These are phyloP conservation scores for Microplitis manilae DNA, from an alignment of 2,888 invertebrate genomes.

Conservation along the genomic window DNA sequence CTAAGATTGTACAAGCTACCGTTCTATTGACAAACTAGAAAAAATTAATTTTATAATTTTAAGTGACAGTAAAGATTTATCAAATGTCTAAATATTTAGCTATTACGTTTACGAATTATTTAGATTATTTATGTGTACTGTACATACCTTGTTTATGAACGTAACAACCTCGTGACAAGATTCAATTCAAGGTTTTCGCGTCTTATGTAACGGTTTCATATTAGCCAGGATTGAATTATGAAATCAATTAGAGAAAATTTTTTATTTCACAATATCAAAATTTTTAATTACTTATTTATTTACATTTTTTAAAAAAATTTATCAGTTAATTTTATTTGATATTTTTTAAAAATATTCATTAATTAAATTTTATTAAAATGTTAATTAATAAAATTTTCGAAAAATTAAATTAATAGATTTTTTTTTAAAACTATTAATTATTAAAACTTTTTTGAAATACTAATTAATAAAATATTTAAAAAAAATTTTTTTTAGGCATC, in stretches of 20 bases:
- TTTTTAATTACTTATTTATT: neutral
- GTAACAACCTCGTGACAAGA: constrained; percentile 9
- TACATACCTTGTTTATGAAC: neutral
- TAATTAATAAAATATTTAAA: neutral
- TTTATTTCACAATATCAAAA: neutral
- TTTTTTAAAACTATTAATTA: too few relatives aligned
- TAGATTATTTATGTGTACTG: neutral
- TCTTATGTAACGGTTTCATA: constrained; percentile 14
- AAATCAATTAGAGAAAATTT: constrained; percentile 7
- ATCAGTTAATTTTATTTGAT: too few relatives aligned
- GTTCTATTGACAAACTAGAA: too few relatives aligned
- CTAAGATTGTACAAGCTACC: neutral
- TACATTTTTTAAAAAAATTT: too few relatives aligned
- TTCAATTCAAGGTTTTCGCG: neutral
- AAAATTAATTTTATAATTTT: neutral
- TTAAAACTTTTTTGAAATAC: too few relatives aligned
- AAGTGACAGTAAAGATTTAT: neutral
- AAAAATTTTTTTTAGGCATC: constrained; percentile 62
- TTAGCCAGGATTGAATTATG: constrained; percentile 5
- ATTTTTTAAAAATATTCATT: too few relatives aligned
- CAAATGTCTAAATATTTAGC: neutral
- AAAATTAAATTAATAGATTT: too few relatives aligned
- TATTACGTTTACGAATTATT: neutral
- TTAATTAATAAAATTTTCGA: too few relatives aligned
- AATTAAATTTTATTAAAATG: too few relatives aligned